Percentiles rank a stretch among this genome's conserved stretches.
These are phyloP conservation scores for Sceloporus undulatus DNA, from an alignment of 2,113 vertebrate species.

Conservation along the genomic window DNA sequence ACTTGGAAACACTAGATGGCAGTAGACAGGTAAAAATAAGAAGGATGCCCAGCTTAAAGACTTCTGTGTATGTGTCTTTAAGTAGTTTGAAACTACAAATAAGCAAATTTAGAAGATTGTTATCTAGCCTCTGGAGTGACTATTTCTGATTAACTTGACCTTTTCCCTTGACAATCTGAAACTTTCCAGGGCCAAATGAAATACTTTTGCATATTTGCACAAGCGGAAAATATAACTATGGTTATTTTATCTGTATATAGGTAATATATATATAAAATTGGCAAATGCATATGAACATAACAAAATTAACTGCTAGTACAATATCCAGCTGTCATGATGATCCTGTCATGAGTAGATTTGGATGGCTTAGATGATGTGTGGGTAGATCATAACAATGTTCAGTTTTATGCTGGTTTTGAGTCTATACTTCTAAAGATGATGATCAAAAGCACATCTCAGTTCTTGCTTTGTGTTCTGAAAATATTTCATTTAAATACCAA, in stretches of 20 bases:
- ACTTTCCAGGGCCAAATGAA: slow-evolving; percentile 48
- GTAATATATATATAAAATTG: slow-evolving; percentile 41
- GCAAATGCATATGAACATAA: slow-evolving; percentile 5
- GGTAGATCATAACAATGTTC: slow-evolving; percentile 39
- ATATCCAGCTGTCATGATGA: slow-evolving; percentile 29
- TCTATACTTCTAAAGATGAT: slow-evolving; percentile 40
- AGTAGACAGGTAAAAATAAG: slow-evolving; percentile 70
- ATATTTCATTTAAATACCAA: slow-evolving; percentile 46
- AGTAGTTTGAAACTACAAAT: slow-evolving; percentile 56
- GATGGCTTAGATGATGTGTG: slow-evolving; percentile 53
- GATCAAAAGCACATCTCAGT: slow-evolving; percentile 55
- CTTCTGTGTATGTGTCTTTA: slow-evolving; percentile 59
- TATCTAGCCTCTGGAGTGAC: slow-evolving; percentile 51
- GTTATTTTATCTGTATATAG: background rate
- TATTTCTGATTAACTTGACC: slow-evolving; percentile 62
- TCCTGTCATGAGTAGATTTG: slow-evolving; percentile 5
- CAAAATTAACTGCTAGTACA: slow-evolving; percentile 51
- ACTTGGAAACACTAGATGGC: slow-evolving; percentile 77
- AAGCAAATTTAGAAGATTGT: slow-evolving; percentile 60
- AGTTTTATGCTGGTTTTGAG: slow-evolving; percentile 1
- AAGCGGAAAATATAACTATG: slow-evolving; percentile 32
- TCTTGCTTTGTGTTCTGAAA: slow-evolving; percentile 40
- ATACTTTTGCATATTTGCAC: slow-evolving; percentile 47
- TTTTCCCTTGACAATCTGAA: slow-evolving; percentile 57
- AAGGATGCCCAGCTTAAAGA: fast-evolving